These are phyloP conservation scores for Acanthoscelides obtectus DNA, from an alignment of 2,888 invertebrate genomes.

Conservation along the genomic window DNA sequence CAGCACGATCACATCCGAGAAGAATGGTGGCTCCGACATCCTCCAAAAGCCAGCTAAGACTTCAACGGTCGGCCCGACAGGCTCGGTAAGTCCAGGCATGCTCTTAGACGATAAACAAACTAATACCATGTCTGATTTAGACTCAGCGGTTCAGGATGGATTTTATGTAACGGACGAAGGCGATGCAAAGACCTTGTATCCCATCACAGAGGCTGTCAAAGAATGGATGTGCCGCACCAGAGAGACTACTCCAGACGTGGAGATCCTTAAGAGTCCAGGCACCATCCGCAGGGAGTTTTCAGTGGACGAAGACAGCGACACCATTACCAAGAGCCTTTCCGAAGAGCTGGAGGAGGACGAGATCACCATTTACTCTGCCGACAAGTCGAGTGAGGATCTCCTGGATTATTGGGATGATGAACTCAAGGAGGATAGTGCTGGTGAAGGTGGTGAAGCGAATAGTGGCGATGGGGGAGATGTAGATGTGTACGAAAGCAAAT, in stretches of 20 bases:
- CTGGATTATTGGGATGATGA: slow-evolving; percentile 50
- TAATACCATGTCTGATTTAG: slow-evolving; percentile 28
- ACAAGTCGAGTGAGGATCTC: slow-evolving; percentile 44
- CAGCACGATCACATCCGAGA: slow-evolving; percentile 28
- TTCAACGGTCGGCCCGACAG: slow-evolving; percentile 19
- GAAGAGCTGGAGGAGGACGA: slow-evolving; percentile 20
- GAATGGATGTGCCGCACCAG: slow-evolving; percentile 53
- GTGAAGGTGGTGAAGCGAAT: slow-evolving; percentile 9
- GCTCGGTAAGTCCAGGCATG: slow-evolving; percentile 31
- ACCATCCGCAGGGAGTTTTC: slow-evolving; percentile 40
- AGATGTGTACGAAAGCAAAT: slow-evolving; percentile 43
- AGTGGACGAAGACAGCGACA: slow-evolving; percentile 28
- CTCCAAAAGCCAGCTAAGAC: slow-evolving; percentile 20
- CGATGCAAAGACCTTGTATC: slow-evolving; percentile 35
- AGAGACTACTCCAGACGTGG: slow-evolving; percentile 45
- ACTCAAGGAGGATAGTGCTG: slow-evolving; percentile 11
- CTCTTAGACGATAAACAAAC: slow-evolving; percentile 23
- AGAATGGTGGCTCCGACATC: slow-evolving; percentile 28
- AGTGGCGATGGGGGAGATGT: slow-evolving; percentile 22
- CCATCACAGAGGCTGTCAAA: slow-evolving; percentile 57
- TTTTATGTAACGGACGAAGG: slow-evolving; percentile 23
- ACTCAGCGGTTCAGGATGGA: slow-evolving; percentile 25
- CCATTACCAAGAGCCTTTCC: slow-evolving; percentile 23
- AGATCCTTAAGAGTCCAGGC: slow-evolving; percentile 44
- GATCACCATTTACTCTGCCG: slow-evolving; percentile 25